Evolutionary conservation across 2,797 vertebrate species (phyloP).

Genomic region (Aythya fuligula): DNA sequence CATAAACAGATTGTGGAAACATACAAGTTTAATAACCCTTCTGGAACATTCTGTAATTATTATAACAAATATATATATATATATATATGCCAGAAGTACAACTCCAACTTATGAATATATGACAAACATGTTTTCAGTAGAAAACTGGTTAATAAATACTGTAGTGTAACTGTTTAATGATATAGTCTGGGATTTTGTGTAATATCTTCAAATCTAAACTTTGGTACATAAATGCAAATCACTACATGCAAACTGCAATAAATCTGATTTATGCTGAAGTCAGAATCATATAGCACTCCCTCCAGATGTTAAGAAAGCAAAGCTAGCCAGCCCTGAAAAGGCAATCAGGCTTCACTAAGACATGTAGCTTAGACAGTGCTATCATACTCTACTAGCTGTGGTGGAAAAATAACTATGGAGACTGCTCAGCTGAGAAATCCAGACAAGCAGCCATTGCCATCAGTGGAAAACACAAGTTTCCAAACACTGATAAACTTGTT

Average conservation of each 20-base stretch:
- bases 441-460: neutral
- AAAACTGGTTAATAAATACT: constrained; percentile 2
- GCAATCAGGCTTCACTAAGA: constrained; percentile 25
- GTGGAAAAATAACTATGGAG: neutral
- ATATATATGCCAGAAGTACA: neutral
- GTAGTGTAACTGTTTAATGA: neutral
- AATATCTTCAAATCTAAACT: constrained; percentile 10
- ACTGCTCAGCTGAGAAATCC: constrained; percentile 14
- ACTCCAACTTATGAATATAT: neutral
- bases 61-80: neutral
- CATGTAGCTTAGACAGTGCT: neutral
- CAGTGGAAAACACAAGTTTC: constrained; percentile 7
- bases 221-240: neutral
- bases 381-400: neutral
- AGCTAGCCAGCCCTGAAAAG: constrained; percentile 40
- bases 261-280: constrained; percentile 30
- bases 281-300: neutral
- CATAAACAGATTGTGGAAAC: constrained; percentile 38
- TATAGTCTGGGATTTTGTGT: neutral
- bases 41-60: constrained; percentile 9
- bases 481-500: neutral
- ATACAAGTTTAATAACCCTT: constrained; percentile 18
- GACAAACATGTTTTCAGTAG: neutral
- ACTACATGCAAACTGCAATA: neutral
- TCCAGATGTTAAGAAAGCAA: constrained; percentile 51